Conservation (phyloP, 2,888 invertebrate species). For the Amorpha juglandis region DNA sequence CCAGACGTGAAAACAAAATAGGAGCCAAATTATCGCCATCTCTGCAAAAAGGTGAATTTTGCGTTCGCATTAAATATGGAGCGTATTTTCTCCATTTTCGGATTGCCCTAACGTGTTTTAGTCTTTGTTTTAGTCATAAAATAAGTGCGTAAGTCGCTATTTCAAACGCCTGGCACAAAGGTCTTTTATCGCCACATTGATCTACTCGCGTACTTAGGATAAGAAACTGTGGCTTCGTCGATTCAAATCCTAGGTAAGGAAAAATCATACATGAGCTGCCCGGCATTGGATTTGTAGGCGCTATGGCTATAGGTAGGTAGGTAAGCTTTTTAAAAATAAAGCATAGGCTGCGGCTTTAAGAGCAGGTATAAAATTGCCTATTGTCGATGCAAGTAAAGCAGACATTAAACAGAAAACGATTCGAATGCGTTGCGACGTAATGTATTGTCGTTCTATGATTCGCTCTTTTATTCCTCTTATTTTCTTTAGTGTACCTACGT, state of each 20-base stretch:
- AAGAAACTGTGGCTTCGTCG: too few relatives aligned
- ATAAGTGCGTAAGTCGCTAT: too few relatives aligned
- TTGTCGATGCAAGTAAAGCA: conserved; percentile 72
- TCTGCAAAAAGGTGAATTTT: conserved; percentile 43
- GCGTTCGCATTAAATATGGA: conserved; percentile 34
- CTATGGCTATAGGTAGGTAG: conserved; percentile 23
- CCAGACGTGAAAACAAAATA: conserved; percentile 70
- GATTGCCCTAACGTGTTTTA: not conserved
- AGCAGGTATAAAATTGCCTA: conserved; percentile 68
- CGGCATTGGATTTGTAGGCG: too few relatives aligned
- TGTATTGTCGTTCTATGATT: conserved; percentile 46
- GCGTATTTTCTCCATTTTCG: not conserved
- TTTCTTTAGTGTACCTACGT: not conserved
- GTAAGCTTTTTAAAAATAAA: conserved; percentile 33
- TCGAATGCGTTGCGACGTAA: conserved; percentile 65
- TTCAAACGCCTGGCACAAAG: too few relatives aligned
- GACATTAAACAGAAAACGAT: conserved; percentile 73
- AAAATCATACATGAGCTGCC: too few relatives aligned
- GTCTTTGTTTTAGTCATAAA: not conserved
- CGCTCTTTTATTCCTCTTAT: conserved; percentile 34
- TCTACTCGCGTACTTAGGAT: too few relatives aligned
- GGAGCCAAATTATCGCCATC: conserved; percentile 62
- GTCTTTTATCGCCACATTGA: too few relatives aligned
- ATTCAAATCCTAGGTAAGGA: too few relatives aligned
- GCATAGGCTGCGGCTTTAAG: conserved; percentile 44